phyloP scores from a whole-genome alignment of 1,140 invertebrate genomes.

The Bombus breviceps region DNA sequence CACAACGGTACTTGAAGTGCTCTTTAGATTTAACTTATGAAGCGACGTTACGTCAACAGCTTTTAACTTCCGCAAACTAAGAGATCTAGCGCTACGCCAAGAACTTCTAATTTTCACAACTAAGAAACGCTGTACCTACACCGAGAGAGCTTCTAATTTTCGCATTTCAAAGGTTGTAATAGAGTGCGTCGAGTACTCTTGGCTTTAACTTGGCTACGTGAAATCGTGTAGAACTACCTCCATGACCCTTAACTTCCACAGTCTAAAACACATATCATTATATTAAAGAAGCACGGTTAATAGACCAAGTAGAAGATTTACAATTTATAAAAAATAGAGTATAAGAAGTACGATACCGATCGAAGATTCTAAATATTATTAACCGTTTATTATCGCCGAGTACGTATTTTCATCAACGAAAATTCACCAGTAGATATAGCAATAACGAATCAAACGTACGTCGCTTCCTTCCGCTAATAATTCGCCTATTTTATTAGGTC shows the following conservation, averaged over 20 bases:
- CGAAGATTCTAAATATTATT: not conserved
- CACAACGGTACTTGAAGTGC: slow-evolving; percentile 1
- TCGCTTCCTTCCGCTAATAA: no score
- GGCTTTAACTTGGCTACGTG: not conserved
- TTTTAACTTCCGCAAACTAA: slow-evolving; percentile 21
- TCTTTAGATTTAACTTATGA: slow-evolving; percentile 26
- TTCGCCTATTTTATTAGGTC: no score
- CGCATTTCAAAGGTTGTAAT: slow-evolving; percentile 10
- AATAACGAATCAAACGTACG: no score
- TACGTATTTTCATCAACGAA: no score
- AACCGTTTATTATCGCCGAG: not conserved
- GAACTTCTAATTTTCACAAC: slow-evolving; percentile 31
- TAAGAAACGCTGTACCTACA: not conserved
- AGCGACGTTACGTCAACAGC: slow-evolving; percentile 12
- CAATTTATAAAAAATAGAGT: not conserved
- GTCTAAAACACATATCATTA: not conserved
- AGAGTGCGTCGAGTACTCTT: slow-evolving; percentile 14
- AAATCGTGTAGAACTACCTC: not conserved
- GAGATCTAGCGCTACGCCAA: not conserved
- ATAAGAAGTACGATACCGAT: not conserved
- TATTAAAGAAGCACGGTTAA: not conserved
- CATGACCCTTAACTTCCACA: not conserved
- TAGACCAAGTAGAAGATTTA: not conserved
- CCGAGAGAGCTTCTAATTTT: slow-evolving; percentile 26
- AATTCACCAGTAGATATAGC: no score